Base-by-base conservation (phyloP, 2,113 vertebrate species). In the Anser cygnoides region DNA sequence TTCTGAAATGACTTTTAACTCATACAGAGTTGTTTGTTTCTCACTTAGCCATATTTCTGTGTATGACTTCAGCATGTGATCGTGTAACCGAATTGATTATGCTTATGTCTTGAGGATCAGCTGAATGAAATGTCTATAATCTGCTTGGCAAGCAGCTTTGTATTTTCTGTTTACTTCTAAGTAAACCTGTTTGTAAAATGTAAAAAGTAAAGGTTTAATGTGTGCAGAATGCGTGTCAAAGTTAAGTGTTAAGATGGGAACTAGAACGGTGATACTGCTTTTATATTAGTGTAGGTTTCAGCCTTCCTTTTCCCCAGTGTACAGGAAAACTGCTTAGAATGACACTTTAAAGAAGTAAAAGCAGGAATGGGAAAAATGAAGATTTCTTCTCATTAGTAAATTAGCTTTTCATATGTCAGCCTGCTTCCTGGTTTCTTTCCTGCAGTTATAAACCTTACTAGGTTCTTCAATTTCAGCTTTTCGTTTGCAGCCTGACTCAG, bases 381-480 rank as follows among this genome's bases (percentile, higher is more conserved):
- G 7, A 52, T 84, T 74, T 81, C 22, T 41, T 79, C 21, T 84
- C 31, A 50, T 78, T 89, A 46, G 74, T 92, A 71, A 92, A 67
- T 89, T 55, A 52, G 15, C 43, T 86, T 61, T 90, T 72, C 10
- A 37, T 46, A 14, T 84, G 2, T 71, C 50, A 41, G 37, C 25
- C 25, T 65, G 17, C 31, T 79, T 87, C 25, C 70, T 89, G 25
- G 25, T 84, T 91, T 61, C 63, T 84, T 90, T 52, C 44, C 37
- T 66, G n/a, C 0, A 0, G n/a, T 74, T 92, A 39, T n/a, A 87
- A 33, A 37, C 39, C 50, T 82, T 35, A 31, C 37, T 23, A 79
- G 15, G 10, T 90, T 88, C 39, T 84, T 89, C 39, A 75, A 43
- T 87, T 96, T 41, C 43, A 91, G n/a, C 29, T 84, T 89, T 87